phyloP scores from a whole-genome alignment of 2,888 invertebrate species.

The Gastrophysa polygoni region DNA sequence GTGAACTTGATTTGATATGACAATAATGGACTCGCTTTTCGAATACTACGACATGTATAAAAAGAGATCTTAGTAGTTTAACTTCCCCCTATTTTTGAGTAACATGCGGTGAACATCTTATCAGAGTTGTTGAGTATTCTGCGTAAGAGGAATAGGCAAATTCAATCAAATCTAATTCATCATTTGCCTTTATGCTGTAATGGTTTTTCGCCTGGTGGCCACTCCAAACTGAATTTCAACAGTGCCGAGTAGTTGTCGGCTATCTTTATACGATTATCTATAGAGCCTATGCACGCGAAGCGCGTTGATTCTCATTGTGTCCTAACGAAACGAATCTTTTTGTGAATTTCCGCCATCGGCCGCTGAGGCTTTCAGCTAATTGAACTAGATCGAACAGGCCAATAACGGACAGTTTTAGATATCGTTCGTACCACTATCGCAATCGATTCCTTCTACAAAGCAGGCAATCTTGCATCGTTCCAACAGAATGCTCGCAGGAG shows the following conservation, averaged over 20 bases:
- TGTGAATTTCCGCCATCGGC: conserved; percentile 52
- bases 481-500: conserved; percentile 16
- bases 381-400: conserved; percentile 53
- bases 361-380: conserved; percentile 55
- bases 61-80: too few relatives aligned
- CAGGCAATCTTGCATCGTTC: conserved; percentile 28
- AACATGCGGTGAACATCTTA: too few relatives aligned
- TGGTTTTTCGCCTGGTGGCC: conserved; percentile 24
- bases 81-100: too few relatives aligned
- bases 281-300: conserved; percentile 38
- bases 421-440: conserved; percentile 39
- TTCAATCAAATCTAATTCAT: not conserved
- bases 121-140: too few relatives aligned
- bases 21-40: too few relatives aligned
- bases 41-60: too few relatives aligned
- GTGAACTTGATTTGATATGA: too few relatives aligned
- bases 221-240: conserved; percentile 50
- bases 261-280: conserved; percentile 47
- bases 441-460: conserved; percentile 22
- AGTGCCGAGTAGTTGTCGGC: conserved; percentile 46
- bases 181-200: conserved; percentile 21
- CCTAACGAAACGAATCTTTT: conserved; percentile 56
- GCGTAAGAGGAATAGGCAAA: too few relatives aligned
- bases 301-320: conserved; percentile 52
- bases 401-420: conserved; percentile 56